phyloP scores from a whole-genome alignment of 2,888 invertebrate species.

The Danaus chrysippus region DNA sequence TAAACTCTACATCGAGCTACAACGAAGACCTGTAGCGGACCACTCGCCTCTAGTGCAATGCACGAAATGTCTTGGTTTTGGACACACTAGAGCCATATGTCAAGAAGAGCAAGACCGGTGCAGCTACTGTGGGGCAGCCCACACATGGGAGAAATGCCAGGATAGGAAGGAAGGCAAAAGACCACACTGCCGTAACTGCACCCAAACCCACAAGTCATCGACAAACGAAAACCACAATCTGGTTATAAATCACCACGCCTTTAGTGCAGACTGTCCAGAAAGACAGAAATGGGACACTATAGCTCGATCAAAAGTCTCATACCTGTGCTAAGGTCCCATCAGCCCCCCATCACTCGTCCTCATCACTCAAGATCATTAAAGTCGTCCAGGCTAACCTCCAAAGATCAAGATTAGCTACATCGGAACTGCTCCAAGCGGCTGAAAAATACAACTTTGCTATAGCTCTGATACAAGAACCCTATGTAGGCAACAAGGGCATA shows the following conservation, averaged over 20 bases:
- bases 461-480: constrained; percentile 5
- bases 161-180: background rate
- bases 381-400: too few relatives aligned
- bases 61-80: constrained; percentile 34
- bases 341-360: too few relatives aligned
- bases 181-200: background rate
- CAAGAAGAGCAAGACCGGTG: constrained; percentile 16
- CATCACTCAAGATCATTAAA: too few relatives aligned
- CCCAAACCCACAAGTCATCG: too few relatives aligned
- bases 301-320: too few relatives aligned
- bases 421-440: constrained; percentile 4
- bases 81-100: constrained; percentile 35
- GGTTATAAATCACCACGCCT: too few relatives aligned
- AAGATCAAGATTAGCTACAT: too few relatives aligned
- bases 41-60: constrained; percentile 32
- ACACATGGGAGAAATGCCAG: background rate
- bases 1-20: constrained; percentile 28
- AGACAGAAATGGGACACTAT: too few relatives aligned
- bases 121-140: background rate
- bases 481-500: constrained; percentile 21
- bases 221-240: too few relatives aligned
- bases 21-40: constrained; percentile 23
- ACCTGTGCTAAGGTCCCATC: too few relatives aligned
- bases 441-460: background rate
- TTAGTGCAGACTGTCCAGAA: too few relatives aligned